Evolutionary conservation across 1,140 invertebrate genomes (phyloP), one percentile per base, ranked within the genome.

Genomic region (Cephus cinctus): DNA sequence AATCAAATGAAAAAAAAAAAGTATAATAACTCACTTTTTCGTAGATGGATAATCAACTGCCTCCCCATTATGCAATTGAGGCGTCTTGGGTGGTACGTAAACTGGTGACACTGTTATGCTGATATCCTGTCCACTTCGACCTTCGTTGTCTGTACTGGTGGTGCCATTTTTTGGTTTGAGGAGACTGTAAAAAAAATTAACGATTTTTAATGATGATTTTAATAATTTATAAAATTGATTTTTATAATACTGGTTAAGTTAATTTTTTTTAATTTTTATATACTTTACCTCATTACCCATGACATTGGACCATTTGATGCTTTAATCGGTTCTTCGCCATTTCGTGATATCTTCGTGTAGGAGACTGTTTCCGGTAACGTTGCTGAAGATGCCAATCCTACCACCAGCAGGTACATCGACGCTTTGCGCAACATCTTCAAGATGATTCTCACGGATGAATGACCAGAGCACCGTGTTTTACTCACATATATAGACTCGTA

Each of bases 401-500:
- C 49, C 31, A 57, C 43, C 32, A 31, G 23, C 8, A 56, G 54
- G 35, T 56, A 34, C 14, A 57, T 25, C 43, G 46, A 54, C 31
- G 50, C 39, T 12, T 43, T 44, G 35, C 22, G 54, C 48, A 59
- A 54, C 65, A 71, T 69, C 54, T 50, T 64, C 41, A 11, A 39
- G 21, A 20, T 40, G 47, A 36, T 34, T 35, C 39, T 9, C 39
- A 59, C 46, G 52, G 48, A 62, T 63, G 56, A 64, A 56, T 63
- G 57, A 44, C 54, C 16, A 5, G 12, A 22, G 30, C 47, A 32
- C 22, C 21, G 12, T 41, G 15, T 21, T 31, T 40, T 36, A 19
- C 58, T 11, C 21, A 41, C 22, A 41, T 71, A 70, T 71, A 72
- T 73, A 71, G 60, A 69, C 61, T 65, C 56, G 46, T 71, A 72